Base-by-base conservation (phyloP, 1,140 invertebrate genomes). In the Latrodectus geometricus region DNA sequence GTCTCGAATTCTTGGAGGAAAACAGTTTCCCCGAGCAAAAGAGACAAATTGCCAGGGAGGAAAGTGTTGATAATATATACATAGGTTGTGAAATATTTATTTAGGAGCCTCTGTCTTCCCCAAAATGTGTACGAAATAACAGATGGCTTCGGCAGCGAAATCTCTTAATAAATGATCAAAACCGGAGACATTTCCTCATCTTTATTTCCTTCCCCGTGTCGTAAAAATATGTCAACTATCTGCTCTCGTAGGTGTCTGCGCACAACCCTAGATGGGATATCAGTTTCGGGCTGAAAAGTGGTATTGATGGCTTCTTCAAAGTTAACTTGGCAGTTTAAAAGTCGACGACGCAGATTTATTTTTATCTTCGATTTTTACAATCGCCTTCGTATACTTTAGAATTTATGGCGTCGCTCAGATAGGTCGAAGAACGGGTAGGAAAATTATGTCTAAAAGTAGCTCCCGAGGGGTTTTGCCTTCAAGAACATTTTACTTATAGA, bases 321-420 rank as follows among this genome's bases (percentile, higher is more conserved):
- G 54, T 61, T 61, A 61, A 61, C 54, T 61, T 61, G 54, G 54
- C 54, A 61, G 54, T 61, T 61, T 61, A 61, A 61, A 61, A 61
- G 54, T 61, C 54, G 54, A 11, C 54, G 54, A 61, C 11, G 54
- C 54, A 61, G 54, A 61, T 61, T 61, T 61, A 61, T 61, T 35
- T 35, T 35, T 35, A 35, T 35, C 35, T 61, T 11, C 54, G 11
- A 61, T 61, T 61, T 61, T 61, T 61, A 61, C 54, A 14, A 17
- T 61, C 54, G 54, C 35, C 54, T 61, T 61, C 54, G 54, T 61
- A 61, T 61, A 61, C 54, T 61, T 61, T 61, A 61, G 17, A 61
- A 61, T 61, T 61, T 61, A 61, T 61, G 17, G 54, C 54, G 11
- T 8, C 54, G 54, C 17, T 61, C 54, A 14, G 54, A 61, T 61